phyloP scores from a whole-genome alignment of 2,113 vertebrate genomes.

The Paradoxurus hermaphroditus region DNA sequence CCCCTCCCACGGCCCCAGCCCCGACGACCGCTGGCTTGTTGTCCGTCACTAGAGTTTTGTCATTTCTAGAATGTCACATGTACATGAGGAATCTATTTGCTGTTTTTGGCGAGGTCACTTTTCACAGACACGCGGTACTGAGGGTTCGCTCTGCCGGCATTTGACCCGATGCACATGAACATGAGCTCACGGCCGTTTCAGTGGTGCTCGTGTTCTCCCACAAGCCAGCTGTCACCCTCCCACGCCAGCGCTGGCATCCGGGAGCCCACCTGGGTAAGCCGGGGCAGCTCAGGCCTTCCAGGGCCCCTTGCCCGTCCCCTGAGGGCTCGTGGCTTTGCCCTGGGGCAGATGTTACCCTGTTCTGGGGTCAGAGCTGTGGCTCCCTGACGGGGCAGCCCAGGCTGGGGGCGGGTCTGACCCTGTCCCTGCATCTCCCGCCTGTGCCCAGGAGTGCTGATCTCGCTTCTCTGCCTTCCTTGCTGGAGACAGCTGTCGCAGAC shows the following conservation, averaged over 20 bases:
- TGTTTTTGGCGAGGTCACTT: too few species aligned
- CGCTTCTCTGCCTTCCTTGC: rapidly evolving
- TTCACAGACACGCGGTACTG: rapidly evolving
- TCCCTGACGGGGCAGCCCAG: neutral
- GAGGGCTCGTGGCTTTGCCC: neutral
- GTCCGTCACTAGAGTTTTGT: neutral
- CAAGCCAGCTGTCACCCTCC: neutral
- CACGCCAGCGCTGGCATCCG: too few species aligned
- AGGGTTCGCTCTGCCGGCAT: neutral
- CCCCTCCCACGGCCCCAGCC: neutral
- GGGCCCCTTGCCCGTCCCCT: neutral
- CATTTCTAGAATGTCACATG: neutral
- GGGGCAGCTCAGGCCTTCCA: neutral
- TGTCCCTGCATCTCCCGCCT: neutral
- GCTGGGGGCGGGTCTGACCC: neutral
- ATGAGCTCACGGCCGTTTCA: neutral
- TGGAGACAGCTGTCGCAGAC: neutral
- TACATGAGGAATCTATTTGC: neutral
- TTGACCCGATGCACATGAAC: neutral
- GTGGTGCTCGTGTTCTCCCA: neutral
- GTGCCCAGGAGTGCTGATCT: neutral
- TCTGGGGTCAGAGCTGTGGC: too few species aligned
- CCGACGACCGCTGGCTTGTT: rapidly evolving
- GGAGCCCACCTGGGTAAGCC: neutral
- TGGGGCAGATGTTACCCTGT: too few species aligned